Conservation (phyloP, 2,888 invertebrate species). For the Papilio protenor region DNA sequence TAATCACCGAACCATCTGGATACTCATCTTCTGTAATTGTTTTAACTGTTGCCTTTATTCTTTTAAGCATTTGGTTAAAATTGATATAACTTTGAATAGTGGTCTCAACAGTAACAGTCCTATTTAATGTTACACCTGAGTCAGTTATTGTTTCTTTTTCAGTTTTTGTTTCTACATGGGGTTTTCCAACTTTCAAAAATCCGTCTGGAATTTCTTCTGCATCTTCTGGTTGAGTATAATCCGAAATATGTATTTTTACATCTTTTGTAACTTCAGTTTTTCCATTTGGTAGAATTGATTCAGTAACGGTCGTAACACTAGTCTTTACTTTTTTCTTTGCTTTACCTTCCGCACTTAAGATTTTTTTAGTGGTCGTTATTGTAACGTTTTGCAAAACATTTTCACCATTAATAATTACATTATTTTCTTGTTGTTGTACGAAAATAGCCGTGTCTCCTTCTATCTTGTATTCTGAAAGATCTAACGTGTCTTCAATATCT, state of each 20-base stretch:
- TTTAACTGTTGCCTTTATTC: slow-evolving; percentile 66
- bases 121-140: slow-evolving; percentile 62
- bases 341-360: slow-evolving; percentile 63
- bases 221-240: slow-evolving; percentile 56
- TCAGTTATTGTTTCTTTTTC: slow-evolving; percentile 61
- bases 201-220: slow-evolving; percentile 55
- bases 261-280: slow-evolving; percentile 76
- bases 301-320: slow-evolving; percentile 72
- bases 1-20: slow-evolving; percentile 72
- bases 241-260: slow-evolving; percentile 70
- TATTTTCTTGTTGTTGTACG: slow-evolving; percentile 66
- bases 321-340: slow-evolving; percentile 72
- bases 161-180: slow-evolving; percentile 59
- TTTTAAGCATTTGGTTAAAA: slow-evolving; percentile 54
- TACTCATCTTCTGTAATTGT: slow-evolving; percentile 72
- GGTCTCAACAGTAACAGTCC: slow-evolving; percentile 67
- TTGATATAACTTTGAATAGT: slow-evolving; percentile 63
- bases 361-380: slow-evolving; percentile 71
- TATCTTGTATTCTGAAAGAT: slow-evolving; percentile 64
- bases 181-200: slow-evolving; percentile 59
- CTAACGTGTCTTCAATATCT: slow-evolving; percentile 56
- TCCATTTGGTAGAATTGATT: slow-evolving; percentile 69
- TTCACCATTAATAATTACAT: slow-evolving; percentile 64
- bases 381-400: slow-evolving; percentile 69
- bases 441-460: slow-evolving; percentile 67